phyloP scores from a whole-genome alignment of 2,888 invertebrate genomes.

The Argyra leucocephala region DNA sequence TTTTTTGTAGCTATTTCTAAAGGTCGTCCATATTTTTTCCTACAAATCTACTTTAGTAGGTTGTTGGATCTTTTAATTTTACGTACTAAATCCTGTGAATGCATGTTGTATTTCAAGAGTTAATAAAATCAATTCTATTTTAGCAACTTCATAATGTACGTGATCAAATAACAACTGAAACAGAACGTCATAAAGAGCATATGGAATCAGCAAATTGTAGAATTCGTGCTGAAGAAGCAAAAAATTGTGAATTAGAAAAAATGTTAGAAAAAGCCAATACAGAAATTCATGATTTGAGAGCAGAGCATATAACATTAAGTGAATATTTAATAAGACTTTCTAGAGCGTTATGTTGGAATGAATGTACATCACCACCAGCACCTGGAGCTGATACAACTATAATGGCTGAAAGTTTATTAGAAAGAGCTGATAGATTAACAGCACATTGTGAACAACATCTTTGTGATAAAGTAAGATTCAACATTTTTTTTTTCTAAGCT shows the following conservation, averaged over 20 bases:
- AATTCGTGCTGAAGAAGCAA: constrained; percentile 54
- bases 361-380: constrained; percentile 39
- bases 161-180: constrained; percentile 63
- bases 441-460: constrained; percentile 35
- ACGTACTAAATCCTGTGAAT: too few species aligned
- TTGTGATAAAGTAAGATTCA: constrained; percentile 25
- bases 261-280: constrained; percentile 69
- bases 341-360: constrained; percentile 55
- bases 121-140: too few species aligned
- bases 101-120: too few species aligned
- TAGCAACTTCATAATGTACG: constrained; percentile 68
- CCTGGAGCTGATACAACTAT: constrained; percentile 40
- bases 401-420: constrained; percentile 65
- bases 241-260: constrained; percentile 62
- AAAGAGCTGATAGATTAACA: constrained; percentile 66
- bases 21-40: too few species aligned
- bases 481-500: constrained; percentile 18
- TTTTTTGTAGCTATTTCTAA: too few species aligned
- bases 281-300: constrained; percentile 58
- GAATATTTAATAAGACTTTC: constrained; percentile 75
- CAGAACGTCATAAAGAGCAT: constrained; percentile 51
- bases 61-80: too few species aligned
- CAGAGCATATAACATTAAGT: constrained; percentile 47
- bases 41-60: too few species aligned
- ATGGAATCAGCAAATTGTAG: constrained; percentile 55